Evolutionary conservation across 2,113 vertebrate genomes (phyloP), one percentile per base, ranked within the genome.

Genomic region (Cinclus cinclus): DNA sequence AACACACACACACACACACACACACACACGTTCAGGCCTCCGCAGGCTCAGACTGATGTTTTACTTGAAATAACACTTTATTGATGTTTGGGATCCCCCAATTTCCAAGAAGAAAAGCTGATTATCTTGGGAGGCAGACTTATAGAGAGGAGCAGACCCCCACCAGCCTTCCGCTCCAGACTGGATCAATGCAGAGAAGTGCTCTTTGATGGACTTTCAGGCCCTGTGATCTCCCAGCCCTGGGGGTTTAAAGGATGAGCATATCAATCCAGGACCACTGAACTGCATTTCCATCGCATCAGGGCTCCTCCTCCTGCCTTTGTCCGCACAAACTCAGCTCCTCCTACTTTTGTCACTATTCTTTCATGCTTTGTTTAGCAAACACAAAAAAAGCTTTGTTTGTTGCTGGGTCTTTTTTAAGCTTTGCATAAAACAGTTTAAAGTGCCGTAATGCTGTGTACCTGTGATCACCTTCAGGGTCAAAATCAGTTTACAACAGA

Each of bases 361-460:
- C 97, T 98, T 98, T 98, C 98, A 98, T 98, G 98, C 98, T 98
- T 98, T 98, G 98, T 98, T 98, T 98, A 97, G 97, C 98, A 98
- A 98, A 97, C 97, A 98, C 97, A 98, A 98, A 98, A 98, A 98
- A 91, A 92, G 87, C 96, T 95, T 97, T 96, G 97, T 97, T 97
- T 96, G 97, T 97, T 91, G 97, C 98, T 83, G 94, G 97, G 95
- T 92, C 96, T 96, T 98, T 98, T 97, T 97, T 96, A 97, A 98
- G 97, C 96, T 97, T 92, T 74, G 94, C 97, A 94, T 97, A 95
- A 97, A 95, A 95, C 97, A 95, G 89, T 98, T 96, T 98, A 97
- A 97, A 97, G 96, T 92, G 91, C 96, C n/a, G 41, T 91, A 85
- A 97, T 96, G 87, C 97, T 95, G 91, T 95, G 93, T 98, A 98